Evolutionary conservation across 2,797 vertebrate genomes (phyloP), one percentile per base, ranked within the genome.

Genomic region (Zenarchopterus dispar): DNA sequence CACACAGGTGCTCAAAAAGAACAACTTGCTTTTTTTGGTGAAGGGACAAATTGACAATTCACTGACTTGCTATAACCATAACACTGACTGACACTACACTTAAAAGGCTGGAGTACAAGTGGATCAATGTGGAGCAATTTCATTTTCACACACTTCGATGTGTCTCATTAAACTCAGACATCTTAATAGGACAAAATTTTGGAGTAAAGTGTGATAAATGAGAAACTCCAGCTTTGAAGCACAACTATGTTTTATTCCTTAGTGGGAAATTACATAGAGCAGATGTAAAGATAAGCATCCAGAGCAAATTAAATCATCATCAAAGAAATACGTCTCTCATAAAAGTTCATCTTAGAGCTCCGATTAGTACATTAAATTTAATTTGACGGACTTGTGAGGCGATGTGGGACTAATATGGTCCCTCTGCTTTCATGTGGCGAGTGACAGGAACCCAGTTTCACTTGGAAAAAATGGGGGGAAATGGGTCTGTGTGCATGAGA

Each of bases 121-220:
- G 53, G 75, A 86, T 89, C 87, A 80, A 78, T 73, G 79, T 15
- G 21, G 43, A 75, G 60, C 21, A 63, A 87, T 84, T 82, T 76
- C 45, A 41, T 55, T 56, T 58, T 76, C 79, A 57, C 61, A 56
- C 49, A 51, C 73, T 78, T 67, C 10, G 60, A 70, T 69, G 60
- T 62, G 80, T 86, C 90, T 85, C 85, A 84, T 89, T 90, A 86
- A 75, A 77, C 69, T 55, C 70, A 77, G 73, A 86, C 77, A 77
- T 72, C 57, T 67, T 77, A 82, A 88, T 83, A 75, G 83, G 81
- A 45, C 70, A 84, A 67, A 77, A 86, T 79, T 52, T 28, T 66
- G 8, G n/a, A 71, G 65, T 80, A 87, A 88, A 90, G 78, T 55
- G 73, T 78, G 81, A 90, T 77, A 72, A 84, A 89, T 73, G 80